phyloP scores from a whole-genome alignment of 2,888 invertebrate genomes.

The Operophtera brumata region DNA sequence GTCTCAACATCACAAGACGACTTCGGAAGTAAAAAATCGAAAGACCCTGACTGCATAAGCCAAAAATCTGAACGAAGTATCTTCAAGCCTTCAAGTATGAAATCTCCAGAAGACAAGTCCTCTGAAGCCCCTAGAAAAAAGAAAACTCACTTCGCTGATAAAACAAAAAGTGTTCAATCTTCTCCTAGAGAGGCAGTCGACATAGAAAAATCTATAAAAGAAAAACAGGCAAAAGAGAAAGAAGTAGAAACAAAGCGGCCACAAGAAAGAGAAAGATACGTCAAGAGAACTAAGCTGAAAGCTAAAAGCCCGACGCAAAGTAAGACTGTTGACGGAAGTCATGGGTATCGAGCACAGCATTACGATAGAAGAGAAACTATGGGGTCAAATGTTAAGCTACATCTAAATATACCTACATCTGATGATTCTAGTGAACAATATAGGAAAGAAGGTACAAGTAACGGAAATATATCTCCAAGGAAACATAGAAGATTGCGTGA shows the following conservation, averaged over 20 bases:
- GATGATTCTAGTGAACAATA: slow-evolving; percentile 82
- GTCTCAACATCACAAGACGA: slow-evolving; percentile 77
- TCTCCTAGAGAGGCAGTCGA: slow-evolving; percentile 69
- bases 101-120: slow-evolving; percentile 70
- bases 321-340: slow-evolving; percentile 59
- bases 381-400: slow-evolving; percentile 76
- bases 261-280: slow-evolving; percentile 70
- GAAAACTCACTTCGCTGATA: slow-evolving; percentile 75
- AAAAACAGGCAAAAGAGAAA: slow-evolving; percentile 64
- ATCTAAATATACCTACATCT: slow-evolving; percentile 80
- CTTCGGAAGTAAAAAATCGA: slow-evolving; percentile 61
- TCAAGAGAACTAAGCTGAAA: slow-evolving; percentile 74
- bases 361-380: slow-evolving; percentile 76
- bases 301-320: slow-evolving; percentile 74
- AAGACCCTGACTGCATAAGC: slow-evolving; percentile 53
- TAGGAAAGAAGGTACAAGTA: slow-evolving; percentile 72
- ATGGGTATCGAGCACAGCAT: slow-evolving; percentile 62
- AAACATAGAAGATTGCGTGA: slow-evolving; percentile 83
- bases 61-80: slow-evolving; percentile 59
- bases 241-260: slow-evolving; percentile 64
- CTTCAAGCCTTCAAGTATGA: slow-evolving; percentile 53
- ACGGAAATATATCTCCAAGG: slow-evolving; percentile 79
- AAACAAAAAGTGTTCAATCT: slow-evolving; percentile 66
- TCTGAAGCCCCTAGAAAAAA: slow-evolving; percentile 62
- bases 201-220: slow-evolving; percentile 66